Evolutionary conservation across 2,797 vertebrate genomes (phyloP).

Genomic region (Peromyscus aztecus): DNA sequence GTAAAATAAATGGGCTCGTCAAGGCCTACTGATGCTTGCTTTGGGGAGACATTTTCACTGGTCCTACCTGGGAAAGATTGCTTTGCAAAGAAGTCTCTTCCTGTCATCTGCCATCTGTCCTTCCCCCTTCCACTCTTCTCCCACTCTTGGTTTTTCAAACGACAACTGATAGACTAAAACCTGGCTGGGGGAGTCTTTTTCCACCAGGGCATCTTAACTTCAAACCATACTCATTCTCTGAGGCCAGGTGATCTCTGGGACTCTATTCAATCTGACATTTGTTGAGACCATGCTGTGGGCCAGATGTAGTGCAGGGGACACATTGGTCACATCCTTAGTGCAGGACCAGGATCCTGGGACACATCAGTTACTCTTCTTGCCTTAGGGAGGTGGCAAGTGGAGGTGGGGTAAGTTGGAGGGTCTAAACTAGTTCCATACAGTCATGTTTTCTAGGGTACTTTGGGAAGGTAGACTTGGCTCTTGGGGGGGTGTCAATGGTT

Average conservation of each 20-base stretch:
- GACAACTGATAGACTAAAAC: neutral
- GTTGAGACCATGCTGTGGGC: neutral
- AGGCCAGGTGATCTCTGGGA: neutral
- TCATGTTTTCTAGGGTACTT: neutral
- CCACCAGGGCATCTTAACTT: neutral
- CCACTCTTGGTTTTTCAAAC: neutral
- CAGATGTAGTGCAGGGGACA: too few species aligned
- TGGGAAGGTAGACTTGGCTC: neutral
- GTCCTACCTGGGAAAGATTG: neutral
- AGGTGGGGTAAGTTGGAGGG: neutral
- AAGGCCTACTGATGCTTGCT: neutral
- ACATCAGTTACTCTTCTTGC: neutral
- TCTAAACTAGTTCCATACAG: too few species aligned
- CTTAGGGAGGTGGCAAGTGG: neutral
- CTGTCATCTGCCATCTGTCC: neutral
- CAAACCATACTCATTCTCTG: neutral
- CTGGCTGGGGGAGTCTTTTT: neutral
- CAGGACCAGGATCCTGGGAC: neutral
- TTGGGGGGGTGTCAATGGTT: accelerated
- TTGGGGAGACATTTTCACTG: neutral
- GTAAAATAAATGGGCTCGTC: neutral
- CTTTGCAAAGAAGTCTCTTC: neutral
- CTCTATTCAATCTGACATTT: neutral
- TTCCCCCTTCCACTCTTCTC: neutral
- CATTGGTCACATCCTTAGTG: neutral